Evolutionary conservation across 1,140 invertebrate species (phyloP), one percentile per base, ranked within the genome.

Genomic region (Drosophila quadrilineata): DNA sequence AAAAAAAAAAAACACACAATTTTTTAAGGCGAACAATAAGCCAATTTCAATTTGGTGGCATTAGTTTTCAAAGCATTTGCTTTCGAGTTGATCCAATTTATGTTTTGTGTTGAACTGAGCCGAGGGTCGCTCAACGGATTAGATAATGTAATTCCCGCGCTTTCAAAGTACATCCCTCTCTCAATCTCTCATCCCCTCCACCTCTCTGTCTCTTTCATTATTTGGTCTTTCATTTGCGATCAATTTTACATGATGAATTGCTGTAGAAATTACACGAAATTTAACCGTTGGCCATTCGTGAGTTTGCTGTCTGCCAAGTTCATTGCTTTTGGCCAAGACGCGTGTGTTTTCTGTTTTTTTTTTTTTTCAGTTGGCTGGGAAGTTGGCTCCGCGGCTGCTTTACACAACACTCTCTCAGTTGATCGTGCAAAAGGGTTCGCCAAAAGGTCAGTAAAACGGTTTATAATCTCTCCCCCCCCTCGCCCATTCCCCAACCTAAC

Each of bases 291-390:
- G 35, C 66, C 50, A 69, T 49, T 77, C 73, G 69, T 73, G 73
- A 77, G 56, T 17, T 46, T 57, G n/a, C 65, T 31, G 58, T 36
- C 56, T 48, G n/a, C 65, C 77, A 84, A 84, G 77, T 84, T 84
- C 79, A 84, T 50, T 58, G 72, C 52, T 58, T 69, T 64, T 36
- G 69, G 65, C 58, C 57, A 31, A n/a, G 26, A 26, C 29, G 59
- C 50, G 36, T 8, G 21, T 38, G 43, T 14, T 9, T 36, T 41
- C 50, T 71, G 31, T n/a, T n/a, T n/a, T n/a, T n/a, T n/a, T n/a
- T n/a, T n/a, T n/a, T n/a, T n/a, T n/a, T n/a, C n/a, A n/a, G n/a
- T n/a, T n/a, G n/a, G n/a, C n/a, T n/a, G n/a, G n/a, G n/a, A n/a
- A n/a, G n/a, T n/a, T n/a, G n/a, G n/a, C 48, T 77, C 64, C 10